phyloP scores from a whole-genome alignment of 1,140 invertebrate genomes.

The Hylaeus anthracinus region DNA sequence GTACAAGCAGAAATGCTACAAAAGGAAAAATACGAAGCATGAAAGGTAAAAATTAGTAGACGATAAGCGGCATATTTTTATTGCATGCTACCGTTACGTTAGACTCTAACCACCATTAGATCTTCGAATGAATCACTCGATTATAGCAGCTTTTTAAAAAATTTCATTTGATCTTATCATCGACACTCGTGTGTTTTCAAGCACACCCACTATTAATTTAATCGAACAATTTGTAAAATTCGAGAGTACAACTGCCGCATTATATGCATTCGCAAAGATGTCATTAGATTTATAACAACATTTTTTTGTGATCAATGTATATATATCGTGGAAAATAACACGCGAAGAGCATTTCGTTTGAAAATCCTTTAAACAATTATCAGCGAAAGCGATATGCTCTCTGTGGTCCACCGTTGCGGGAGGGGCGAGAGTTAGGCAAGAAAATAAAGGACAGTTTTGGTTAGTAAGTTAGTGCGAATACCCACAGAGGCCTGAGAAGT shows the following conservation, averaged over 20 bases:
- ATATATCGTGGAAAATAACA: slow-evolving; percentile 30
- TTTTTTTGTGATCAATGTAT: background rate
- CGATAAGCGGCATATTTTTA: slow-evolving; percentile 59
- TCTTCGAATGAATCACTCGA: slow-evolving; percentile 1
- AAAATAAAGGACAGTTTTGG: slow-evolving; percentile 63
- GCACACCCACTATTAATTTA: background rate
- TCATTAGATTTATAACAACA: background rate
- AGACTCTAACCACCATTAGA: slow-evolving; percentile 68
- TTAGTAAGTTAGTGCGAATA: slow-evolving; percentile 79
- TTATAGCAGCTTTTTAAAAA: background rate
- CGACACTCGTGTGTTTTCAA: background rate
- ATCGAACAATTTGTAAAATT: slow-evolving; percentile 21
- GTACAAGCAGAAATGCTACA: slow-evolving; percentile 17
- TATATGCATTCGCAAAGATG: slow-evolving; percentile 42
- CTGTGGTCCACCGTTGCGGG: slow-evolving; percentile 50
- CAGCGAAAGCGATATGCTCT: slow-evolving; percentile 51
- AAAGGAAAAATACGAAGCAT: slow-evolving; percentile 46
- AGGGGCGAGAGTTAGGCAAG: slow-evolving; percentile 44
- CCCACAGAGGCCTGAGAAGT: slow-evolving; percentile 79
- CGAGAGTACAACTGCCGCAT: slow-evolving; percentile 47
- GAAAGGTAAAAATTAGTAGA: slow-evolving; percentile 52
- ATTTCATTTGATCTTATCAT: background rate
- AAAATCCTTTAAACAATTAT: background rate
- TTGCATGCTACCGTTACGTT: slow-evolving; percentile 71
- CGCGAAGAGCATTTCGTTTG: slow-evolving; percentile 54